A percentile compares a stretch with the other conserved stretches of the same genome.
Conservation (phyloP, 2,888 invertebrate genomes). For the Drosophila mettleri region DNA sequence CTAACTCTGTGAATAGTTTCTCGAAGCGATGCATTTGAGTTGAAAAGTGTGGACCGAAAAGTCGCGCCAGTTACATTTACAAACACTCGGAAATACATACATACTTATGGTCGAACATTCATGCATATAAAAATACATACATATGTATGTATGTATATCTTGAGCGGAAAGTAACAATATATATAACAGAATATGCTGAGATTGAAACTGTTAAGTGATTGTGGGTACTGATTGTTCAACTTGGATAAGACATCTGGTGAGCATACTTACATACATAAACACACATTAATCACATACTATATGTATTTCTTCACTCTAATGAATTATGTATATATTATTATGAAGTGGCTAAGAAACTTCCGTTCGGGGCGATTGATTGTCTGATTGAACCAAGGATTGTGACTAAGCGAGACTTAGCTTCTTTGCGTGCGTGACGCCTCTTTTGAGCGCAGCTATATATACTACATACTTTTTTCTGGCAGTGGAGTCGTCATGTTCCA, state of each 20-base stretch:
- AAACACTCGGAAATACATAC: background rate
- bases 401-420: no score
- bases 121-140: background rate
- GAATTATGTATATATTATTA: no score
- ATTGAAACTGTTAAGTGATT: constrained; percentile 40
- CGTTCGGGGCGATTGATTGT: background rate
- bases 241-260: constrained; percentile 42
- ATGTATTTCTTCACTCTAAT: no score
- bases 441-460: background rate
- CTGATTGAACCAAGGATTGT: background rate
- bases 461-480: background rate
- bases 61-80: constrained; percentile 13
- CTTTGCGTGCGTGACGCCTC: no score
- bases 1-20: background rate
- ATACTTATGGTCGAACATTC: background rate
- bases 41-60: constrained; percentile 7
- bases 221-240: constrained; percentile 34
- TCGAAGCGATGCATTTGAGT: constrained; percentile 14
- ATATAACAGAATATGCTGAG: constrained; percentile 37
- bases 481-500: no score
- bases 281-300: no score
- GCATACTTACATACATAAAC: background rate
- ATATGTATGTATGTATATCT: constrained; percentile 6
- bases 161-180: constrained; percentile 37
- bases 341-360: no score